Conservation (phyloP, 2,888 invertebrate genomes). For the Habroteleia sp. region DNA sequence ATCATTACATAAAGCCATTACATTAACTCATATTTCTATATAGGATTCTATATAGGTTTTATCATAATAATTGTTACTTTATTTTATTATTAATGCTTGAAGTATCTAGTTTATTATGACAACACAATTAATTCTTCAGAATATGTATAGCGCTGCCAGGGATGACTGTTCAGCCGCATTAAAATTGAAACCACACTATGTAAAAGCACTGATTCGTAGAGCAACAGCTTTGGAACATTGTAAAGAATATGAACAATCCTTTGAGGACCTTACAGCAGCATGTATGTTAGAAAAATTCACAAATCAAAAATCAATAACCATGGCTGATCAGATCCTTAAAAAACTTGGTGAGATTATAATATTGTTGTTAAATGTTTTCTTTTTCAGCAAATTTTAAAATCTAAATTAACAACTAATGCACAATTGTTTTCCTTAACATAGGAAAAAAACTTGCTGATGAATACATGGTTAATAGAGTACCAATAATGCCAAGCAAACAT, state of each 20-base stretch:
- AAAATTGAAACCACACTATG: constrained; percentile 91
- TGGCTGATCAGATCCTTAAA: constrained; percentile 94
- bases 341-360: constrained; percentile 84
- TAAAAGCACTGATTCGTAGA: constrained; percentile 92
- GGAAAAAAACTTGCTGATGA: constrained; percentile 87
- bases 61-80: no score
- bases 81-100: no score
- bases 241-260: constrained; percentile 88
- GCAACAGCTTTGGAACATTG: constrained; percentile 91
- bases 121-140: constrained; percentile 79
- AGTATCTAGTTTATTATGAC: not conserved
- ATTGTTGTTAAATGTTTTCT: constrained; percentile 7
- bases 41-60: not conserved
- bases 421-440: no score
- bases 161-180: constrained; percentile 93
- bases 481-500: constrained; percentile 91
- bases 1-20: no score
- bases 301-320: constrained; percentile 89
- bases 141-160: constrained; percentile 91
- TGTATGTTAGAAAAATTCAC: constrained; percentile 95
- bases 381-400: no score
- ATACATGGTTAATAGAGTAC: constrained; percentile 85
- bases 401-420: no score
- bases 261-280: constrained; percentile 96
- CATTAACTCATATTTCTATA: not conserved